Conservation (phyloP, 2,888 invertebrate species). For the Reticulitermes lucifugus region DNA sequence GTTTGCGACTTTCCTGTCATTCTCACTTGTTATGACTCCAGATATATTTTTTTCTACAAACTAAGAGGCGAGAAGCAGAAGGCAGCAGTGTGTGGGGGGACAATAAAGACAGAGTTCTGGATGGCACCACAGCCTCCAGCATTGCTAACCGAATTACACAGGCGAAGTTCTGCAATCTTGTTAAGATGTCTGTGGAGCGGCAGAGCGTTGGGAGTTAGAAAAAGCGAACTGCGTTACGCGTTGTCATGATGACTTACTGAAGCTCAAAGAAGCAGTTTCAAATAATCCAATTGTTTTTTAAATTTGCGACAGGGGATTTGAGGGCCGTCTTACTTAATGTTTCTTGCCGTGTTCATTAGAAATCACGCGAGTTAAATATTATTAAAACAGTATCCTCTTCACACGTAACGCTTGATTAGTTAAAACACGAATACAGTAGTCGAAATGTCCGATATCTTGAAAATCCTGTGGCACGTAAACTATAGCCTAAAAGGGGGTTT, state of each 20-base stretch:
- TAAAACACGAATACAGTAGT: no score
- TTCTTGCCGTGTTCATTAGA: not conserved
- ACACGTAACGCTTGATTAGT: no score
- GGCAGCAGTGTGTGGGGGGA: not conserved
- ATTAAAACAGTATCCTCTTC: no score
- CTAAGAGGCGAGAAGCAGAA: not conserved
- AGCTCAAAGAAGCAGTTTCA: conserved; percentile 15
- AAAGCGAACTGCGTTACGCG: not conserved
- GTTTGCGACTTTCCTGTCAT: no score
- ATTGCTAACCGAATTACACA: conserved; percentile 17
- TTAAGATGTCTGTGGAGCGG: not conserved
- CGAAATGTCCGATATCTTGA: no score
- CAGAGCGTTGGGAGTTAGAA: not conserved
- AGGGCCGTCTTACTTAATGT: not conserved
- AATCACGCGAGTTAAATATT: not conserved
- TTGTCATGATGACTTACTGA: not conserved
- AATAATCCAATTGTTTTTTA: conserved; percentile 14
- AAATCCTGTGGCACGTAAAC: no score
- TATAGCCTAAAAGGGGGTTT: no score
- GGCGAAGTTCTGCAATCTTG: not conserved
- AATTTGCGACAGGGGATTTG: not conserved
- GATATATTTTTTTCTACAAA: not conserved
- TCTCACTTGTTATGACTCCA: not conserved
- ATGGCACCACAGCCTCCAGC: not conserved
- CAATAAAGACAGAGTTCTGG: not conserved